phyloP scores from a whole-genome alignment of 2,113 vertebrate species.

The Hemiscyllium ocellatum region DNA sequence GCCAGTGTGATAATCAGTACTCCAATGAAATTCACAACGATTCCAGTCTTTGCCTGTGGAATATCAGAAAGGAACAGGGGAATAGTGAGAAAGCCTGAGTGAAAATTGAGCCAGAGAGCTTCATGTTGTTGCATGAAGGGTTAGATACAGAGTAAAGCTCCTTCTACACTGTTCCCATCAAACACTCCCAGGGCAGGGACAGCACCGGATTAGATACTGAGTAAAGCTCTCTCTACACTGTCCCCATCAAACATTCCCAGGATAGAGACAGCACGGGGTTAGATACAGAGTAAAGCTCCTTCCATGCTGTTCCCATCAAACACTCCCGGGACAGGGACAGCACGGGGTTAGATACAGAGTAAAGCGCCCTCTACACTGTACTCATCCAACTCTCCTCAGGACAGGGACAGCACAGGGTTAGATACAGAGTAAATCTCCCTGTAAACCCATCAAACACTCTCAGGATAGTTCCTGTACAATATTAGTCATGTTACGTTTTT shows the following conservation, averaged over 20 bases:
- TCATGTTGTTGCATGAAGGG: neutral
- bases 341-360: neutral
- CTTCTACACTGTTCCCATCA: neutral
- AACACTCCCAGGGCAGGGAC: neutral
- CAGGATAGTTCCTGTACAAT: no score
- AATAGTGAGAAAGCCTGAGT: neutral
- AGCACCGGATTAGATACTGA: neutral
- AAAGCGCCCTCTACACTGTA: neutral
- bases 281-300: neutral
- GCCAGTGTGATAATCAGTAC: conserved; percentile 13
- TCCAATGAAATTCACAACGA: neutral
- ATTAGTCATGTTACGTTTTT: no score
- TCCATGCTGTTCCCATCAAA: neutral
- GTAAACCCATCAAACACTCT: no score
- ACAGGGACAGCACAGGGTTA: neutral
- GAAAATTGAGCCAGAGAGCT: neutral
- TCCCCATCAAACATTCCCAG: neutral
- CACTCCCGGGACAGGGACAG: neutral
- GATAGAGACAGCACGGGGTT: neutral
- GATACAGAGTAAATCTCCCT: no score
- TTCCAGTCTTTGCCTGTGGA: conserved; percentile 9
- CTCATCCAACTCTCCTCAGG: neutral
- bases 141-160: neutral
- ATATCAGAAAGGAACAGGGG: neutral
- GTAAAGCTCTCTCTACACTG: neutral